Evolutionary conservation across 2,797 vertebrate species (phyloP).

Genomic region (Notolabrus celidotus): DNA sequence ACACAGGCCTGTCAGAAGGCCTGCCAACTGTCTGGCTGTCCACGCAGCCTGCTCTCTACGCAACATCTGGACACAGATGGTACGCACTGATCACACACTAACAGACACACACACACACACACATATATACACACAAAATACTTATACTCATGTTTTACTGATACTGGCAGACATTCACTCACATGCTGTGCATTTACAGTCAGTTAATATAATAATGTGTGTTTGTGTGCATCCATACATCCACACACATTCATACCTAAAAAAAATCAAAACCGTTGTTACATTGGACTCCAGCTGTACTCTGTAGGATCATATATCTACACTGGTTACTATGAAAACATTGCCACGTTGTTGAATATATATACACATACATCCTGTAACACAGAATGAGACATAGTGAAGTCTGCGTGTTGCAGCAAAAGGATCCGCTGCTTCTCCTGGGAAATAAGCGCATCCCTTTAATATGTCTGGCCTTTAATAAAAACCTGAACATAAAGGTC

Average conservation of each 20-base stretch:
- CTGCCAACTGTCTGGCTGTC: conserved; percentile 82
- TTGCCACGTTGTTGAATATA: not conserved
- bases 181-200: conserved; percentile 53
- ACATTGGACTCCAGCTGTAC: not conserved
- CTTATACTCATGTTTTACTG: conserved; percentile 49
- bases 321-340: not conserved
- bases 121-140: conserved; percentile 28
- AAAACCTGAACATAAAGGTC: conserved; percentile 59
- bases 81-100: conserved; percentile 54
- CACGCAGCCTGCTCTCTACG: conserved; percentile 66
- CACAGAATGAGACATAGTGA: conserved; percentile 33
- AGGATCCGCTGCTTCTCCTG: conserved; percentile 47
- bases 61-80: conserved; percentile 85
- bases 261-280: conserved; percentile 16
- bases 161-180: conserved; percentile 53
- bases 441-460: conserved; percentile 69
- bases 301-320: conserved; percentile 2
- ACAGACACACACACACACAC: conserved; percentile 18
- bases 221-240: not conserved
- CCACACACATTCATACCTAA: conserved; percentile 10
- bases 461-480: conserved; percentile 68
- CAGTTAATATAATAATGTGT: conserved; percentile 29
- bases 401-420: conserved; percentile 48
- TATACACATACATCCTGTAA: conserved; percentile 14
- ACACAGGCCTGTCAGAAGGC: conserved; percentile 80